phyloP scores from a whole-genome alignment of 2,888 invertebrate species.

The Volucella inanis region DNA sequence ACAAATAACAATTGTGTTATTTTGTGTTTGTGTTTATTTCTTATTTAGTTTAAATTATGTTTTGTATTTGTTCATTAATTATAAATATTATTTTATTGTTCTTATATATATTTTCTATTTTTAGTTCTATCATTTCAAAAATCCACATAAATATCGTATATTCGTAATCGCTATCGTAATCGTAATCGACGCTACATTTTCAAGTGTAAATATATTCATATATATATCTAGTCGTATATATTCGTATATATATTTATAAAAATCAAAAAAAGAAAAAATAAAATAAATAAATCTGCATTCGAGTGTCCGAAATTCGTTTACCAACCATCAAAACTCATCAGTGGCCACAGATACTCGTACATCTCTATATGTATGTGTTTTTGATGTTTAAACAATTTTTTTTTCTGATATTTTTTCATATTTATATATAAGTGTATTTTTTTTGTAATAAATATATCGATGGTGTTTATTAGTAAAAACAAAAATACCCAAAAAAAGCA shows the following conservation, averaged over 20 bases:
- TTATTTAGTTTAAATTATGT: background rate
- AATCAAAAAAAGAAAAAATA: slow-evolving; percentile 14
- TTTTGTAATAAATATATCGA: slow-evolving; percentile 22
- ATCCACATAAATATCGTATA: slow-evolving; percentile 52
- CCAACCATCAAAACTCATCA: slow-evolving; percentile 71
- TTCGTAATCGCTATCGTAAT: too few relatives aligned
- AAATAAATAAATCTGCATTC: slow-evolving; percentile 48
- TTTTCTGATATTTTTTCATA: slow-evolving; percentile 16
- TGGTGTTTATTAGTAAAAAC: slow-evolving; percentile 33
- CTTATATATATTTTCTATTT: background rate
- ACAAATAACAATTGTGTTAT: slow-evolving; percentile 33
- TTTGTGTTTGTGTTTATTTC: slow-evolving; percentile 24
- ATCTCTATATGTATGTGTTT: slow-evolving; percentile 67
- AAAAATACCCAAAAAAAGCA: background rate
- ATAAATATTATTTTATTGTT: slow-evolving; percentile 35
- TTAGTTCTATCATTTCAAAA: slow-evolving; percentile 49
- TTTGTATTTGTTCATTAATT: slow-evolving; percentile 53
- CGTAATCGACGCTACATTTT: slow-evolving; percentile 66
- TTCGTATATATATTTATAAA: slow-evolving; percentile 20
- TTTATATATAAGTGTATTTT: slow-evolving; percentile 33
- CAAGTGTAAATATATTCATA: slow-evolving; percentile 73
- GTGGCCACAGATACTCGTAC: slow-evolving; percentile 57
- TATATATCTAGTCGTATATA: slow-evolving; percentile 27
- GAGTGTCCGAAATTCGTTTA: slow-evolving; percentile 73
- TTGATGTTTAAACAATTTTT: slow-evolving; percentile 51